Conservation (phyloP, 1,140 invertebrate species). For the Rhizoglyphus robini region DNA sequence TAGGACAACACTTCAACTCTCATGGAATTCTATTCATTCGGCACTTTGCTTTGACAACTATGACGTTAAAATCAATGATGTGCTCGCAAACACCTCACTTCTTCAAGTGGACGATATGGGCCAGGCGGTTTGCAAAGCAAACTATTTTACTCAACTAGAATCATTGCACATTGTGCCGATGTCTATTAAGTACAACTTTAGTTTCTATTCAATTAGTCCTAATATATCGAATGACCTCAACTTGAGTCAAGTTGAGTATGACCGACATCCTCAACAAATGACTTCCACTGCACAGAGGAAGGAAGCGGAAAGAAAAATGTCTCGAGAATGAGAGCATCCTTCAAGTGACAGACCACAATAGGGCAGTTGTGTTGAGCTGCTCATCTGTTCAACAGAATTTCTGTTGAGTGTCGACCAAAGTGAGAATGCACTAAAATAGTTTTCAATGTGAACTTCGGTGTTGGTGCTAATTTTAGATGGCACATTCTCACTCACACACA, state of each 20-base stretch:
- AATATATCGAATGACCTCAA: background rate
- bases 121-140: slow-evolving; percentile 55
- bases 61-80: slow-evolving; percentile 5
- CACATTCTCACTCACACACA: too few relatives aligned
- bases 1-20: slow-evolving; percentile 24
- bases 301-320: too few relatives aligned
- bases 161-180: background rate
- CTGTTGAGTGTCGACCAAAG: background rate
- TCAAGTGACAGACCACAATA: too few relatives aligned
- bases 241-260: background rate
- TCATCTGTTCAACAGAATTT: too few relatives aligned
- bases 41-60: slow-evolving; percentile 55
- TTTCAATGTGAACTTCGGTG: background rate
- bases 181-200: background rate
- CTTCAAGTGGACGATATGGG: slow-evolving; percentile 51
- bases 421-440: background rate
- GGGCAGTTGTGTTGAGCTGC: too few relatives aligned
- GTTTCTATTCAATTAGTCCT: background rate
- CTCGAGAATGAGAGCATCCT: too few relatives aligned
- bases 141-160: slow-evolving; percentile 55
- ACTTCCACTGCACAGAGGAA: too few relatives aligned
- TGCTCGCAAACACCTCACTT: slow-evolving; percentile 35
- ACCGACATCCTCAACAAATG: background rate
- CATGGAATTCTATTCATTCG: slow-evolving; percentile 53
- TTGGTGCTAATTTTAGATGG: background rate